Evolutionary conservation across 2,797 vertebrate genomes (phyloP).

Genomic region (Ambastaia sidthimunki): DNA sequence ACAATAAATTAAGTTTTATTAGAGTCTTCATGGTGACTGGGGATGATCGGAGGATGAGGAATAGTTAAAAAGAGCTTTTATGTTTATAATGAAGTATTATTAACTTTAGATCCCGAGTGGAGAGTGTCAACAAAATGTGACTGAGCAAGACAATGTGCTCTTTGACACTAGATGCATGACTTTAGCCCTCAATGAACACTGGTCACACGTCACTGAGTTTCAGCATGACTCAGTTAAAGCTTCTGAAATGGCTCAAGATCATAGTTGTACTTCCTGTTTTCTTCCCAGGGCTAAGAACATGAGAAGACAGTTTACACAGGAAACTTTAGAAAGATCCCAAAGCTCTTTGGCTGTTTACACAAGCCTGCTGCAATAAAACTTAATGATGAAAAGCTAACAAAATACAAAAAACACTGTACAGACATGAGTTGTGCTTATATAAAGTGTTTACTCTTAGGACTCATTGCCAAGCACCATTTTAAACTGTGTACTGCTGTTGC

Average conservation of each 20-base stretch:
- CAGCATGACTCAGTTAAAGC: not conserved
- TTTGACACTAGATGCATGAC: conserved; percentile 14
- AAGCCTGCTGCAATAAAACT: not conserved
- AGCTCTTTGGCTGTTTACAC: conserved; percentile 25
- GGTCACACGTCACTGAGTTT: not conserved
- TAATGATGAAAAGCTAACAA: no score
- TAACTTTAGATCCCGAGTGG: conserved; percentile 28
- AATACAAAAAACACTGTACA: not conserved
- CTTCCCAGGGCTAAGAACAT: not conserved
- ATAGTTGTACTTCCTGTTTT: not conserved
- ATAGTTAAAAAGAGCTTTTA: not conserved
- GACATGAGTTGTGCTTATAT: not conserved
- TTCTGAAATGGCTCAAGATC: not conserved
- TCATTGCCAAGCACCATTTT: not conserved
- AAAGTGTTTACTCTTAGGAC: not conserved
- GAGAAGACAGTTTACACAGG: not conserved
- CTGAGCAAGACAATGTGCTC: conserved; percentile 25
- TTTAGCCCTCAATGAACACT: not conserved
- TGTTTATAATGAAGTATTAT: conserved; percentile 69
- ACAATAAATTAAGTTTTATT: not conserved
- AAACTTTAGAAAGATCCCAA: not conserved
- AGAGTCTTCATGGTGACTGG: conserved; percentile 18
- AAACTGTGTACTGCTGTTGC: not conserved
- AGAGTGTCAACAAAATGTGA: conserved; percentile 41
- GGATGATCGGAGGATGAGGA: not conserved